Base-by-base conservation (phyloP, 1,140 invertebrate species). In the Drosophila arawakana region DNA sequence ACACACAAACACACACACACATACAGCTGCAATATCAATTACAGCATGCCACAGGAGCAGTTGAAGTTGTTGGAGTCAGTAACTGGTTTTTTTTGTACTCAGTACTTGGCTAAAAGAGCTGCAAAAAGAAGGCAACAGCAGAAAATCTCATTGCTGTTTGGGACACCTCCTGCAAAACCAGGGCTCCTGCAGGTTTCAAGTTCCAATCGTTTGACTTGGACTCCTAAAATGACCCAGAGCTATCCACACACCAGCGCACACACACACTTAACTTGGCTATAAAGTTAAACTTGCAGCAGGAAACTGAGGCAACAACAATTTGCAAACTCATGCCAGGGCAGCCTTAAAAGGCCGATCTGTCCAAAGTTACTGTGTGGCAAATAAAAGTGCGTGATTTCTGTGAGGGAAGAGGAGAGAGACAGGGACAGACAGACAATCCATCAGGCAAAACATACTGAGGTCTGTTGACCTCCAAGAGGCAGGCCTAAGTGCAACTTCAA, bases 41-140 rank as follows among this genome's bases (percentile, higher is more conserved):
- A 90, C 88, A 90, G 88, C 89, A 90, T 90, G 80, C 88, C 88
- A 86, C 83, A 83, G 83, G 83, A 88, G 84, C 76, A 86, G 83
- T 69, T n/a, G 50, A 13, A 41, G 47, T 37, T 10, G 83, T 43
- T 44, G 69, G 63, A 84, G 69, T 13, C 76, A 79, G 71, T 81
- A 90, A 90, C 85, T 90, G 85, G 85, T 90, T 90, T 88, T 43
- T 30, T 54, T 25, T 65, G 80, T 65, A 52, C 35, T 49, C 60
- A 71, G 59, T 66, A 65, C 69, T 58, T 21, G n/a, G 41, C 41
- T 44, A 66, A 65, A 43, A 41, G 54, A 57, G 35, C 8, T 13
- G 5, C 30, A 59, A 44, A 44, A 46, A 60, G 13, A 47, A 47
- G 9, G 10, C 9, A 44, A 46, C 11, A 10, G 7, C 50, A 21